Base-by-base conservation (phyloP, 1,140 invertebrate genomes). In the Euwallacea fornicatus region DNA sequence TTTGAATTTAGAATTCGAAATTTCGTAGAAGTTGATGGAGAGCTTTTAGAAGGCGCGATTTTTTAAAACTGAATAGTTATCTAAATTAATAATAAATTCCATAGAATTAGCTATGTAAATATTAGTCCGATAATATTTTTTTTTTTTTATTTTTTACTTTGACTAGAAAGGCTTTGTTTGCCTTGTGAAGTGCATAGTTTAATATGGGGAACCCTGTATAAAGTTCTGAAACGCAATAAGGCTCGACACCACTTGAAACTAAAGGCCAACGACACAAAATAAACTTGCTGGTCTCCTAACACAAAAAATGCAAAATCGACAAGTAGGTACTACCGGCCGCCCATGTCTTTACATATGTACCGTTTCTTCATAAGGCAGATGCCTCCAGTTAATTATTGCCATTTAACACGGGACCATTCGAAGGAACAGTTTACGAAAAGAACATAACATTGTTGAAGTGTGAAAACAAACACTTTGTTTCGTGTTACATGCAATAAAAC, bases 241-340 rank as follows among this genome's bases (percentile, higher is more conserved):
- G 21, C 21, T 33, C 21, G 21, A 33, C 21, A 33, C 21, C 21
- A 33, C 21, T 33, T 33, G 21, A 33, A 33, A 33, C 21, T 61
- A 47, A 64, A 64, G 42, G 63, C 46, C 63, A 66, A 66, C 54
- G 63, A 66, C 63, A 21, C 15, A n/a, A 43, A 13, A 13, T 66
- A 66, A 66, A 66, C 63, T 66, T 21, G 47, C 2, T 21, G 54
- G 7, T 16, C 63, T 55, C 63, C 47, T 66, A 55, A 56, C 50
- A 66, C 21, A n/a, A 16, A 64, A 64, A 56, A 66, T 1, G 9
- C 15, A 54, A 66, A 43, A 16, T 9, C 16, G 11, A 54, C 9
- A 13, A n/a, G 42, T 7, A 54, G 54, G 13, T 10, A 21, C 50
- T 54, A 54, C 63, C 7, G 8, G 13, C 42, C 21, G 43, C 16